Evolutionary conservation across 2,113 vertebrate genomes (phyloP).

Genomic region (Acanthochromis polyacanthus): DNA sequence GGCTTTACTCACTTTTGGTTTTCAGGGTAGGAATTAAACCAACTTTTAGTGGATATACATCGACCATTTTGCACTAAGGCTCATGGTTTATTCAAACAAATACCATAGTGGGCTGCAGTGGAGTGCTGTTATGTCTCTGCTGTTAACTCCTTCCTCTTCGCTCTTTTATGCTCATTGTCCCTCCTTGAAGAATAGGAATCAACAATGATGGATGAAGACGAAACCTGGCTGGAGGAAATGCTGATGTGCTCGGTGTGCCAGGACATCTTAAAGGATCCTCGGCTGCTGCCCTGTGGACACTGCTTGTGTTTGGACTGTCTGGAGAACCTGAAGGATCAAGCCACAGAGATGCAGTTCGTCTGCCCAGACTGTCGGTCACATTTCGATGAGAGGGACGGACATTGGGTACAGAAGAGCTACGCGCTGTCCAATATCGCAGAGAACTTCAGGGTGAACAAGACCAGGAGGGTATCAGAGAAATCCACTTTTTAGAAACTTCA

Average conservation of each 20-base stretch:
- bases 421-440: slow-evolving; percentile 68
- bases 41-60: not conserved
- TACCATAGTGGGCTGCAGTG: not conserved
- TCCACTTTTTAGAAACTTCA: not conserved
- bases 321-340: slow-evolving; percentile 54
- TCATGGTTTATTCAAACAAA: not conserved
- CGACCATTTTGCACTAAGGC: too few relatives aligned
- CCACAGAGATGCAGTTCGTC: slow-evolving; percentile 36
- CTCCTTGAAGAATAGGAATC: not conserved
- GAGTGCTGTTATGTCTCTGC: not conserved
- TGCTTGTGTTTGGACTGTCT: slow-evolving; percentile 73
- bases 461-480: slow-evolving; percentile 27
- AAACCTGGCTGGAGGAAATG: slow-evolving; percentile 51
- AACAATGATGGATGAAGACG: slow-evolving; percentile 41
- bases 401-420: slow-evolving; percentile 63
- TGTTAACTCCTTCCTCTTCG: slow-evolving; percentile 3
- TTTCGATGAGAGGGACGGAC: slow-evolving; percentile 19
- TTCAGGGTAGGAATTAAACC: not conserved
- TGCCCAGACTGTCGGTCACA: slow-evolving; percentile 72
- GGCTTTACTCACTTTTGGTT: not conserved
- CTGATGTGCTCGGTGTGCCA: slow-evolving; percentile 79
- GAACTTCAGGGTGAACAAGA: slow-evolving; percentile 53
- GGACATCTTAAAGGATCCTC: slow-evolving; percentile 75
- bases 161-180: not conserved
- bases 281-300: slow-evolving; percentile 80